Conservation (phyloP, 2,797 vertebrate genomes). For the Petrocephalus schoutedeni region DNA sequence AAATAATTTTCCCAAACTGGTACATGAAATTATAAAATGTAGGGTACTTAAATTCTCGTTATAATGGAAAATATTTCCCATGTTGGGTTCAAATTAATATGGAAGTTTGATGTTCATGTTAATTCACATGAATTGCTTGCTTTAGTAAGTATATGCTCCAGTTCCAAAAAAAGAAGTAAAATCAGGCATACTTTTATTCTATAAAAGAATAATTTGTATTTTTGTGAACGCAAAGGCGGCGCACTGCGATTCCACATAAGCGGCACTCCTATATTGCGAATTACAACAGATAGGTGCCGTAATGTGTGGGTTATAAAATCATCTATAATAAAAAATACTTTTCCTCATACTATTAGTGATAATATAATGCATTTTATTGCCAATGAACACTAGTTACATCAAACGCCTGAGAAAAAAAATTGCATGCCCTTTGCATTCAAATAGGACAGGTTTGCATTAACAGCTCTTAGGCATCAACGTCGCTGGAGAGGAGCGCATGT, state of each 20-base stretch:
- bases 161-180: not conserved
- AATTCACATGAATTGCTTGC: not conserved
- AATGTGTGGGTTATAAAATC: not conserved
- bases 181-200: not conserved
- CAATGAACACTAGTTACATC: conserved; percentile 1
- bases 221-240: not conserved
- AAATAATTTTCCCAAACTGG: not conserved
- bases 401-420: conserved; percentile 9
- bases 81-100: conserved; percentile 1
- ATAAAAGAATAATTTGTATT: not conserved
- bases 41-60: not conserved
- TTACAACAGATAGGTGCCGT: not conserved
- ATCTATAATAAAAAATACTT: not conserved
- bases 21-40: not conserved
- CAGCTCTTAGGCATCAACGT: not conserved
- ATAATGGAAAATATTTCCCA: not conserved
- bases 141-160: not conserved
- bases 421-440: conserved; percentile 2
- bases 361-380: conserved; percentile 7
- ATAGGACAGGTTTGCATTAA: not conserved
- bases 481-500: not conserved
- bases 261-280: not conserved
- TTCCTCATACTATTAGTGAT: not conserved
- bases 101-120: not conserved
- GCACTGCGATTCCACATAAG: not conserved